phyloP scores from a whole-genome alignment of 2,797 vertebrate species.

The Cuniculus paca region DNA sequence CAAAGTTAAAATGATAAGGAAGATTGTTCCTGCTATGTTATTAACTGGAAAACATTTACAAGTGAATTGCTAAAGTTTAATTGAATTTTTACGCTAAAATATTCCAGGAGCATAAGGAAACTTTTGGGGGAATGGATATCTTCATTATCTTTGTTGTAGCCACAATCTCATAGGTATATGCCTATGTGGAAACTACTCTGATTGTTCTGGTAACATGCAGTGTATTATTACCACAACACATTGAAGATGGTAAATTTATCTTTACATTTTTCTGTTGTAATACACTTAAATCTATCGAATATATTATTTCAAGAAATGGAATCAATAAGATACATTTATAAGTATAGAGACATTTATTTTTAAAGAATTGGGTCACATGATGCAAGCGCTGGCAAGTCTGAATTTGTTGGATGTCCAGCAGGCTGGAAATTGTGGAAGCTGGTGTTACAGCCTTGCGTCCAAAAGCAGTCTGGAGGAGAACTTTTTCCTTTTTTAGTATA shows the following conservation, averaged over 20 bases:
- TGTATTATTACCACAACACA: constrained; percentile 1
- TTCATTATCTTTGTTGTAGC: constrained; percentile 6
- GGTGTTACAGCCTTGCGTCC: background rate
- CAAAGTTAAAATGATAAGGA: background rate
- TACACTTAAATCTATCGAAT: background rate
- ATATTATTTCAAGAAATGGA: constrained; percentile 15
- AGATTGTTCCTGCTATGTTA: background rate
- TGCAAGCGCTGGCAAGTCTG: background rate
- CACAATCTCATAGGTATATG: background rate
- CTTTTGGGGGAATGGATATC: background rate
- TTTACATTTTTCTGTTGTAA: constrained; percentile 7
- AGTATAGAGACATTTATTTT: background rate
- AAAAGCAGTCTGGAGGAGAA: background rate
- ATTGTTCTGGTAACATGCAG: background rate
- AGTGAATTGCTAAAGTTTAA: constrained; percentile 29
- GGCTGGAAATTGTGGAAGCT: background rate
- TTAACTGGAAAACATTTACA: constrained; percentile 3
- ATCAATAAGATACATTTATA: background rate
- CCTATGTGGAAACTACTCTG: constrained; percentile 1
- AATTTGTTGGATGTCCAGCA: constrained; percentile 5
- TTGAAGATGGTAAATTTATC: background rate
- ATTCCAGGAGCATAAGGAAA: constrained; percentile 8
- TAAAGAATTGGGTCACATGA: background rate
- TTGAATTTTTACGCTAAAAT: constrained; percentile 12
- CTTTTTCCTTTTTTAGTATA: background rate